phyloP scores from a whole-genome alignment of 1,140 invertebrate genomes.

The Aricia agestis region DNA sequence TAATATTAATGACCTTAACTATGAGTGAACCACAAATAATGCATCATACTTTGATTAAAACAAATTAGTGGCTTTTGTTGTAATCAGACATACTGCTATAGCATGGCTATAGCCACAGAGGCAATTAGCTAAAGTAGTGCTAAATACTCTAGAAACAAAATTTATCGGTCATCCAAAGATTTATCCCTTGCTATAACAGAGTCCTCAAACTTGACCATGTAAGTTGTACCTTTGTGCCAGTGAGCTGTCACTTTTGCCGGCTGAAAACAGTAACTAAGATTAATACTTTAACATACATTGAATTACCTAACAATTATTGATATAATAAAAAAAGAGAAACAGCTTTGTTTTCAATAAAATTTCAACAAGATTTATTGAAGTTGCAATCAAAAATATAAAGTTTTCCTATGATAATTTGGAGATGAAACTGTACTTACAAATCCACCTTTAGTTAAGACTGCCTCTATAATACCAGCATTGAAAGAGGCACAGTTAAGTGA shows the following conservation, averaged over 20 bases:
- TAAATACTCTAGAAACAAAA: not conserved
- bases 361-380: too few species aligned
- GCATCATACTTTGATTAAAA: not conserved
- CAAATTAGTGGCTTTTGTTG: not conserved
- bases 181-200: conserved; percentile 95
- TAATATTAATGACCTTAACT: not conserved
- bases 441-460: conserved; percentile 94
- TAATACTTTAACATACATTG: not conserved
- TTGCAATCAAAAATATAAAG: too few species aligned
- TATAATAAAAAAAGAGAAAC: too few species aligned
- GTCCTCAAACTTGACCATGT: conserved; percentile 99
- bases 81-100: too few species aligned
- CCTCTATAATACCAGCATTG: conserved; percentile 98
- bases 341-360: too few species aligned
- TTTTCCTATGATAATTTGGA: not conserved
- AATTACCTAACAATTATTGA: too few species aligned
- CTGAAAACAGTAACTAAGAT: conserved; percentile 75
- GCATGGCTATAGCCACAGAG: not conserved
- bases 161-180: conserved; percentile 90
- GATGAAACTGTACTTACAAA: conserved; percentile 86
- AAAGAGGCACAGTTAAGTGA: conserved; percentile 99
- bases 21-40: too few species aligned
- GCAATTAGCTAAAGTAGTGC: not conserved
- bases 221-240: conserved; percentile 99
- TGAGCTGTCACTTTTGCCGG: conserved; percentile 97